Conservation (phyloP, 2,888 invertebrate species). For the Halictus quadricinctus region DNA sequence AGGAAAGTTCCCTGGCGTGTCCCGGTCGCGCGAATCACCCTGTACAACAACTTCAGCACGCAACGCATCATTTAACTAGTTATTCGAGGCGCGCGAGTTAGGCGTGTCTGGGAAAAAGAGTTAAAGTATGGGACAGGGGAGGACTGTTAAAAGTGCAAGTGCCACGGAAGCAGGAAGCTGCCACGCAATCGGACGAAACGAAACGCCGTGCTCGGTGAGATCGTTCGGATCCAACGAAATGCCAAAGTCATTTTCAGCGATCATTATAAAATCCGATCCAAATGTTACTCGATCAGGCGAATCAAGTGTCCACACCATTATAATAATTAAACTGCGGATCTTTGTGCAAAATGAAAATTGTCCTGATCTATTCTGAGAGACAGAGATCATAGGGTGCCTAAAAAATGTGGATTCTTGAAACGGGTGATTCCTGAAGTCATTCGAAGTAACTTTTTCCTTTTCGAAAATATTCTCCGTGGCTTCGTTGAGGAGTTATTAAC, state of each 20-base stretch:
- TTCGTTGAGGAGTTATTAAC: too few species aligned
- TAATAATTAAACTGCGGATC: too few species aligned
- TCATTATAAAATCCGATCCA: background rate
- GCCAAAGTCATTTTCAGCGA: background rate
- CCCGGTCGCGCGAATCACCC: background rate
- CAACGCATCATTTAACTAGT: constrained; percentile 6
- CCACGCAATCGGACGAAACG: background rate
- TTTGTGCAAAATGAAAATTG: too few species aligned
- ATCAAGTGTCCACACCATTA: too few species aligned
- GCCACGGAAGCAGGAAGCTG: background rate
- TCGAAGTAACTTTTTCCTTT: too few species aligned
- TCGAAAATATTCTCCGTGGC: too few species aligned
- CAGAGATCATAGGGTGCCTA: too few species aligned
- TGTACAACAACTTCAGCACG: background rate
- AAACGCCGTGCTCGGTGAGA: background rate
- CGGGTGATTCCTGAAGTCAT: too few species aligned
- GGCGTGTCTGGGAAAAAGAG: background rate
- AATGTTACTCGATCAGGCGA: too few species aligned
- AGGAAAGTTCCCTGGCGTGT: background rate
- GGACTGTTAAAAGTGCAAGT: constrained; percentile 1
- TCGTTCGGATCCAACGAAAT: background rate
- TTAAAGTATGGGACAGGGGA: background rate
- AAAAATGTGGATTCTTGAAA: too few species aligned
- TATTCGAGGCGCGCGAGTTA: constrained; percentile 8
- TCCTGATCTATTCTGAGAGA: too few species aligned